Base-by-base conservation (phyloP, 2,797 vertebrate species). In the Antrozous pallidus region DNA sequence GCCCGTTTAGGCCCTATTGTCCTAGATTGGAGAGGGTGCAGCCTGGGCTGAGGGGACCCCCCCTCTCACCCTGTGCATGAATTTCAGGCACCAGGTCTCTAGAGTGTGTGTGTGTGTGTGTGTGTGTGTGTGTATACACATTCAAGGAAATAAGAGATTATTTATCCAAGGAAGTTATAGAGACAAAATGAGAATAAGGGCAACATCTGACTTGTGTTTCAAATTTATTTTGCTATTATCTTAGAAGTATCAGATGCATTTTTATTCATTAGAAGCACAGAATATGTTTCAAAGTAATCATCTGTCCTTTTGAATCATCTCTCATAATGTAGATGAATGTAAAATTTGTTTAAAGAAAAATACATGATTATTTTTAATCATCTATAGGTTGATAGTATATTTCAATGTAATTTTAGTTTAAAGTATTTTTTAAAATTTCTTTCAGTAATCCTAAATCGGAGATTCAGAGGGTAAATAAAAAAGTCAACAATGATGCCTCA, bases 391-490 rank as follows among this genome's bases (percentile, higher is more conserved):
- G 22, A 36, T 61, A 80, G 31, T 69, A 49, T 88, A 81, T 61
- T 91, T 97, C 8, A 80, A 1, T 47, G 5, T 96, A 81, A 95
- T 82, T 97, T 95, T 85, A 18, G 93, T 97, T 95, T 78, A 22
- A 94, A 85, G 5, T 38, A 17, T 71, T 63, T 75, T 80, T 90
- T 91, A 11, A 1, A 18, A 94, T 96, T 92, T 96, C 49, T 96
- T 97, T 16, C 98, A 99, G 99, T 98, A 99, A 99, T 97, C 99
- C 99, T 22, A 99, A 99, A 96, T 98, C 98, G 54, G 98, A 98
- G 16, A 99, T 98, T 97, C 99, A 99, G 98, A 99, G 99, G 98
- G 98, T 99, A 98, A 99, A 99, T 98, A 99, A 99, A 98, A 99
- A 99, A 97, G 99, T 99, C 90, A 99, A 99, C 98, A 99, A 99